Evolutionary conservation across 2,888 invertebrate species (phyloP), one percentile per base, ranked within the genome.

Genomic region (Aspidiotus destructor): DNA sequence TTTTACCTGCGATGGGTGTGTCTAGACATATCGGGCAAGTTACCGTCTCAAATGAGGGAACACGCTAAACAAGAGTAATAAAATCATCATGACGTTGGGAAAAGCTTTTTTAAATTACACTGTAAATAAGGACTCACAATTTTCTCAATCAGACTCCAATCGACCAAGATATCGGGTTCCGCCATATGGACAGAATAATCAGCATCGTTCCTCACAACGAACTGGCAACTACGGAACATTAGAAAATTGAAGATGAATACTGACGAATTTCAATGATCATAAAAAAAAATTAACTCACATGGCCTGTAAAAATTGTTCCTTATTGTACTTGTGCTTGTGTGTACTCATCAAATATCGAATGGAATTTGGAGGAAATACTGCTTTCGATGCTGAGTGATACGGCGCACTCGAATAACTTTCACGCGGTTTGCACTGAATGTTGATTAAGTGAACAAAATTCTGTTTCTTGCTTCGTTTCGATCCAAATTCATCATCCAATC

Each of bases 11-110:
- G 65, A 85, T 82, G 6, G 95, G 94, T 48, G 86, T 80, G 75
- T 88, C 88, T 72, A 97, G 81, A 78, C 97, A 98, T 75, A 98
- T 96, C 0, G 97, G 97, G 77, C 97, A 97, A 54, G 85, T 84
- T 17, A 87, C 82, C 73, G 80, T 81, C 73, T 86, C 86, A 42
- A 82, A 80, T 64, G 85, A 85, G 75, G 84, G 82, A 69, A 87
- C 80, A 75, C 84, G 83, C 81, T 85, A 74, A 40, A 77, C 77
- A 62, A 71, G 13, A 71, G 53, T 48, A 62, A 41, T n/a, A 41
- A 64, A 17, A 28, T 64, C 60, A 10, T 53, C 44, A 16, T 52
- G 48, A 48, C 6, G n/a, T 48, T 48, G 48, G 28, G n/a, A n/a
- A n/a, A n/a, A n/a, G n/a, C n/a, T n/a, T n/a, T n/a, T 28, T 28